Evolutionary conservation across 2,888 invertebrate species (phyloP).

Genomic region (Autographa pulchrina): DNA sequence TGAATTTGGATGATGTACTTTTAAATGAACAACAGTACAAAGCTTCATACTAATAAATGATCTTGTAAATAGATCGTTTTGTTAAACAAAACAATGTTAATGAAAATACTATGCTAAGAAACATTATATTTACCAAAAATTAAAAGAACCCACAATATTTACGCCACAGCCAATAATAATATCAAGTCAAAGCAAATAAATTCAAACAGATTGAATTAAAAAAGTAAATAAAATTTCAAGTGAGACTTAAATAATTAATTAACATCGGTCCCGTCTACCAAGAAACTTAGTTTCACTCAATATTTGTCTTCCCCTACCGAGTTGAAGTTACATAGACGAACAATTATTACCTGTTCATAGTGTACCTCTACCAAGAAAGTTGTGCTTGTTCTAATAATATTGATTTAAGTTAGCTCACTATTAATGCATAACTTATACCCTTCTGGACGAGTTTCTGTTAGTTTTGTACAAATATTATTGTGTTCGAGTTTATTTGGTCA

Average conservation of each 20-base stretch:
- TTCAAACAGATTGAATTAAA: constrained; percentile 55
- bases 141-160: constrained; percentile 8
- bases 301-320: constrained; percentile 81
- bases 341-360: constrained; percentile 68
- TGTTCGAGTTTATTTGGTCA: constrained; percentile 65
- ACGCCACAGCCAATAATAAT: constrained; percentile 20
- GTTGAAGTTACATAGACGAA: constrained; percentile 75
- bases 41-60: background rate
- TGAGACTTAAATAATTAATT: constrained; percentile 80
- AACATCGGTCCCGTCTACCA: constrained; percentile 74
- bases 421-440: constrained; percentile 70
- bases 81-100: too few relatives aligned
- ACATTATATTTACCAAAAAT: background rate
- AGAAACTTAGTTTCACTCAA: constrained; percentile 80
- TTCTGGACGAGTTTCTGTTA: constrained; percentile 63
- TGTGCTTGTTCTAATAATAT: constrained; percentile 78
- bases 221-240: constrained; percentile 70
- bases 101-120: background rate
- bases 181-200: constrained; percentile 42
- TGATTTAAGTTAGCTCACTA: constrained; percentile 73
- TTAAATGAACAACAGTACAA: background rate
- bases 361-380: constrained; percentile 71
- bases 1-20: too few relatives aligned
- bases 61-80: too few relatives aligned
- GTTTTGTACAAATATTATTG: constrained; percentile 69